These are phyloP conservation scores for Heliconius nattereri DNA, from an alignment of 1,140 invertebrate genomes.

Conservation along the genomic window DNA sequence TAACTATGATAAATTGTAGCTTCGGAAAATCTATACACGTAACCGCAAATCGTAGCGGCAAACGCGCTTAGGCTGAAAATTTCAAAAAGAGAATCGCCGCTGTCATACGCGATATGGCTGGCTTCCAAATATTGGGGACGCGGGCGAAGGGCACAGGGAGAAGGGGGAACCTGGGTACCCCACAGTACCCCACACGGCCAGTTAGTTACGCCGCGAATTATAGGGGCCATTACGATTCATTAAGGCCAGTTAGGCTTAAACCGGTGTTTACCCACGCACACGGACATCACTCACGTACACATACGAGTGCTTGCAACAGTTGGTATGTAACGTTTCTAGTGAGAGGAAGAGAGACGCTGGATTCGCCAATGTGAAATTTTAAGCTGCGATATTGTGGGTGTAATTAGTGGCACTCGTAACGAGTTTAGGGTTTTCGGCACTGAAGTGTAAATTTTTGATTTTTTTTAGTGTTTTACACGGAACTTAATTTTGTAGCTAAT, in stretches of 20 bases:
- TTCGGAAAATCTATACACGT: slow-evolving; percentile 66
- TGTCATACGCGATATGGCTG: slow-evolving; percentile 79
- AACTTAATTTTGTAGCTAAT: not conserved
- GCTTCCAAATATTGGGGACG: slow-evolving; percentile 69
- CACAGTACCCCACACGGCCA: slow-evolving; percentile 73
- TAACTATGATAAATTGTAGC: slow-evolving; percentile 56
- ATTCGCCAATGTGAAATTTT: slow-evolving; percentile 61
- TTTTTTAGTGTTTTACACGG: slow-evolving; percentile 42
- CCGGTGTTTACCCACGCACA: slow-evolving; percentile 79
- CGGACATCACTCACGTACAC: slow-evolving; percentile 45
- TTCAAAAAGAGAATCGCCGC: slow-evolving; percentile 74
- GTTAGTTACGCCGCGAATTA: slow-evolving; percentile 82
- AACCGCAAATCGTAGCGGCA: slow-evolving; percentile 67
- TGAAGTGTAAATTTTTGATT: slow-evolving; percentile 66
- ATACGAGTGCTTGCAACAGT: slow-evolving; percentile 62
- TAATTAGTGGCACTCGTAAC: slow-evolving; percentile 74
- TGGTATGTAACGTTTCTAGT: slow-evolving; percentile 58
- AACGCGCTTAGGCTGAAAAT: slow-evolving; percentile 68
- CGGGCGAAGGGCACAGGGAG: slow-evolving; percentile 43
- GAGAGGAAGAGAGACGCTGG: slow-evolving; percentile 50
- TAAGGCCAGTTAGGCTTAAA: slow-evolving; percentile 82
- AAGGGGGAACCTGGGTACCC: slow-evolving; percentile 41
- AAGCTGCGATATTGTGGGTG: slow-evolving; percentile 68
- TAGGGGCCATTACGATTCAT: slow-evolving; percentile 83
- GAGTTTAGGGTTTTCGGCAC: slow-evolving; percentile 64